Base-by-base conservation (phyloP, 2,113 vertebrate species). In the Chaenocephalus aceratus region DNA sequence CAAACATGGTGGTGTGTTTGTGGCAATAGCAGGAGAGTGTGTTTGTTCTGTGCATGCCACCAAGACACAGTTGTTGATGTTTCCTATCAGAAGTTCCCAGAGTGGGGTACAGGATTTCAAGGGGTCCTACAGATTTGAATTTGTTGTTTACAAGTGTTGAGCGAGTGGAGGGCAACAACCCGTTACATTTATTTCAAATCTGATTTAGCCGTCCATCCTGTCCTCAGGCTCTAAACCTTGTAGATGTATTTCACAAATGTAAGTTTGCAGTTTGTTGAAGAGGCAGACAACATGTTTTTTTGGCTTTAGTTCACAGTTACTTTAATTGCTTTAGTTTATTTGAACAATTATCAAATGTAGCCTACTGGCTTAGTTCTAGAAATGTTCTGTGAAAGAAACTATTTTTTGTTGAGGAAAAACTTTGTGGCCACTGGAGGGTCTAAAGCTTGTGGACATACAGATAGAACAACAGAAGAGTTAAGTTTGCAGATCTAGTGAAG, bases 81-180 rank as follows among this genome's bases (percentile, higher is more conserved):
- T 63, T 54, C 72, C 36, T 41, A 66, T 89, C 56, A 77, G 64
- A 52, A 63, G 15, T 60, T 85, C 69, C 64, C 76, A 72, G 18
- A 59, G 18, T 23, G 67, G 46, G 58, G 36, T 62, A 13, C 59
- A 70, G 67, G 44, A 67, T 65, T 61, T 79, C 59, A 15, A 45
- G 21, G 56, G 62, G 18, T 72, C 52, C 58, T 46, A 26, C 11
- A 76, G 26, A 34, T 83, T n/a, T 49, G 46, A 67, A 54, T 80
- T 65, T 58, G 6, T 79, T 82, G 75, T 64, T 69, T 53, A 45
- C 18, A 59, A 36, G 1, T 65, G 49, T 62, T 54, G 26, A 34
- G 44, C 51, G 44, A 75, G 65, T 34, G 13, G 64, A 65, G 6
- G 6, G 21, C 18, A 16, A 12, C 21, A 23, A 41, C 62, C 61